Conservation (phyloP, 1,140 invertebrate genomes). For the Scaptodrosophila lebanonensis region DNA sequence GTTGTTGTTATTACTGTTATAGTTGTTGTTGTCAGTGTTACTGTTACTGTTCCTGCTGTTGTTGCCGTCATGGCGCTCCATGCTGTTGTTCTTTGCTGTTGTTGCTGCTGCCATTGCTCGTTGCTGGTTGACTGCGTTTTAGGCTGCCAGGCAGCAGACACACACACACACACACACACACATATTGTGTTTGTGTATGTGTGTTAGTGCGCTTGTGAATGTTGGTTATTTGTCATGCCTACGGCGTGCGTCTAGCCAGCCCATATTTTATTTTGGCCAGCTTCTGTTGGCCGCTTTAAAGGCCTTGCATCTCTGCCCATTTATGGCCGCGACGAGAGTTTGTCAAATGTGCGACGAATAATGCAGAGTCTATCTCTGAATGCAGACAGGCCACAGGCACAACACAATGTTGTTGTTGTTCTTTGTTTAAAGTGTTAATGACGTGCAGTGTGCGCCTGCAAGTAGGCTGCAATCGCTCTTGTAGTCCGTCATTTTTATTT, state of each 20-base stretch:
- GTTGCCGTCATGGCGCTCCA: no score
- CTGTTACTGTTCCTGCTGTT: neutral
- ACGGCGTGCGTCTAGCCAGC: conserved; percentile 5
- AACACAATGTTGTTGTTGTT: neutral
- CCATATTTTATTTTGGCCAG: conserved; percentile 3
- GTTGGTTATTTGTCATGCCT: conserved; percentile 48
- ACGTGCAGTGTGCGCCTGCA: conserved; percentile 25
- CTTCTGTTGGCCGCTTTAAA: neutral
- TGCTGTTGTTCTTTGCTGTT: neutral
- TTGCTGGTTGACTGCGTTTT: conserved; percentile 50
- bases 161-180: conserved; percentile 23
- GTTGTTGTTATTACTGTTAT: conserved; percentile 10
- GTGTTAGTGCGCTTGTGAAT: no score
- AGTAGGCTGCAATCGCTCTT: neutral
- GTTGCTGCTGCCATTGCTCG: conserved; percentile 6
- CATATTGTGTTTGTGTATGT: neutral
- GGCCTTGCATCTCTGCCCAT: no score
- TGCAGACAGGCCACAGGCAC: neutral
- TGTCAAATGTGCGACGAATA: no score
- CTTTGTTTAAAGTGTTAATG: conserved; percentile 54
- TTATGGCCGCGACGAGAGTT: no score
- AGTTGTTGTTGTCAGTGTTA: conserved; percentile 29
- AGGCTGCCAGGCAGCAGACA: conserved; percentile 17
- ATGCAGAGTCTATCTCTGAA: no score
- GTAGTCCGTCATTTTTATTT: conserved; percentile 28